Evolutionary conservation across 1,140 invertebrate genomes (phyloP), one percentile per base, ranked within the genome.

Genomic region (Brachionus manjavacas): DNA sequence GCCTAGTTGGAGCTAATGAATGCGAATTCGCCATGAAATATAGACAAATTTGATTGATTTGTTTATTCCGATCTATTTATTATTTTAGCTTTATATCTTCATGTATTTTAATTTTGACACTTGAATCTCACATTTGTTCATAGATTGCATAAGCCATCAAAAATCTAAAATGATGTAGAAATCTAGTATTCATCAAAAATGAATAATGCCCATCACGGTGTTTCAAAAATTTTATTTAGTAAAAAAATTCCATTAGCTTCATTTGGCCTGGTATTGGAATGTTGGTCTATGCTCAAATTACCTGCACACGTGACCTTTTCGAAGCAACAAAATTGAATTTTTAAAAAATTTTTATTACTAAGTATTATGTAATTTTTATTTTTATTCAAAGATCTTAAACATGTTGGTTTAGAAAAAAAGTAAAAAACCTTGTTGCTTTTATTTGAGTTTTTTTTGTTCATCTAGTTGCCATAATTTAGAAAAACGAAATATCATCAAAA

Each of bases 321-420:
- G 6, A 20, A 60, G n/a, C 52, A 23, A 60, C 25, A 60, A 60
- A 60, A 23, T 60, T 60, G 8, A 23, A 23, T 46, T 46, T 60
- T 23, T 20, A 25, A 60, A 60, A n/a, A n/a, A n/a, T n/a, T 20
- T 60, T 55, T 23, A 60, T 60, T 23, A 60, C 16, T 60, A 60
- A 20, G 52, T 60, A 23, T 60, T 60, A 60, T 60, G 52, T 60
- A 60, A 60, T 60, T 60, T 60, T 60, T 55, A n/a, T 55, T 55
- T 55, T 60, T 60, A 60, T 60, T 60, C 52, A 60, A 60, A 60
- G 52, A 60, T 60, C 52, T 60, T 60, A 60, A 52, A 60, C 52
- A 60, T 60, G 52, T 60, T 60, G 52, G 52, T 60, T 60, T 60
- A 60, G 52, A 60, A 23, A 60, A 23, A 60, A 23, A 60, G 20